Percentiles rank a stretch among this genome's conserved stretches.
phyloP scores from a whole-genome alignment of 2,113 vertebrate genomes.

The Eonycteris spelaea region DNA sequence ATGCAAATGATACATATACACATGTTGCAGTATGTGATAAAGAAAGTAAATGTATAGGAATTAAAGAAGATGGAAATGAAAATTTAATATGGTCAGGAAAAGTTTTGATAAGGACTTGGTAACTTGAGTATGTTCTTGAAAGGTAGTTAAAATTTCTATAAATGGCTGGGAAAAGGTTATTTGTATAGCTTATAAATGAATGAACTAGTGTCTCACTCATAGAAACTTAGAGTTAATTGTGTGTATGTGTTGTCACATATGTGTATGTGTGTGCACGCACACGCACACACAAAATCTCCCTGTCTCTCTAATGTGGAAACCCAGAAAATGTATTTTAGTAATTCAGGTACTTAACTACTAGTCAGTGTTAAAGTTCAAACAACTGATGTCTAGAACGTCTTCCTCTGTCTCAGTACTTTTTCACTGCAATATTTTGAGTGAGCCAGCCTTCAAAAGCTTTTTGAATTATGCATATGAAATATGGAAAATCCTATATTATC shows the following conservation, averaged over 20 bases:
- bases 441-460: conserved; percentile 13
- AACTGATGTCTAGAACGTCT: neutral
- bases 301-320: neutral
- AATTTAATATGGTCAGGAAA: neutral
- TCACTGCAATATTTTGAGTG: neutral
- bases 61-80: neutral
- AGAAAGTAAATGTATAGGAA: neutral
- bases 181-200: neutral
- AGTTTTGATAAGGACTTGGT: neutral
- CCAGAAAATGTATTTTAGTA: neutral
- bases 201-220: neutral
- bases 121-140: neutral
- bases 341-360: neutral
- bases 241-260: neutral
- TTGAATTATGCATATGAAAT: conserved; percentile 53
- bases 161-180: neutral
- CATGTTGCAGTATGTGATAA: neutral
- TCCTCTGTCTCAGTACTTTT: neutral
- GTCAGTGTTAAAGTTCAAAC: neutral
- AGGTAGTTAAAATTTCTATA: neutral
- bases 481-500: conserved; percentile 17
- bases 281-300: too few relatives aligned
- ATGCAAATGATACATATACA: neutral
- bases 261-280: too few relatives aligned
- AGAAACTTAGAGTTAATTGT: neutral